Conservation (phyloP, 2,888 invertebrate genomes). For the Ramazzottius varieornatus region DNA sequence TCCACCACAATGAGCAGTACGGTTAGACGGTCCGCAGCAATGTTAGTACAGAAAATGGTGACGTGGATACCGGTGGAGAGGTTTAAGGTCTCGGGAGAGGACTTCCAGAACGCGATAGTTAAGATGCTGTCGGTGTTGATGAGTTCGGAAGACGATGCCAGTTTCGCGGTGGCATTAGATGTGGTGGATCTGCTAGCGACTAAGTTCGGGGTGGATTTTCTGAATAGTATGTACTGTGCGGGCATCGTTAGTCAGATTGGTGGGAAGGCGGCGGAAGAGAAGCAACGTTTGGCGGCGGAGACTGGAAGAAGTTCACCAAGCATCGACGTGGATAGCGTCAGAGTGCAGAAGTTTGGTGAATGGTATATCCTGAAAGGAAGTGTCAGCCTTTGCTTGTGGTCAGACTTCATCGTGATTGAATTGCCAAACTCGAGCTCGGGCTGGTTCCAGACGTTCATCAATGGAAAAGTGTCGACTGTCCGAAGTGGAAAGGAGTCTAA, state of each 20-base stretch:
- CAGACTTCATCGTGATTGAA: neutral
- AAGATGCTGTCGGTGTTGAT: neutral
- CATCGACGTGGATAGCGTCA: neutral
- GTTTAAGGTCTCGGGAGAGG: too few species aligned
- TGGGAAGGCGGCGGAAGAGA: neutral
- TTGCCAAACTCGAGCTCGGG: neutral
- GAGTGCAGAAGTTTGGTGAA: neutral
- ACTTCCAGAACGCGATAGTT: neutral
- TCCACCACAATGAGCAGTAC: too few species aligned
- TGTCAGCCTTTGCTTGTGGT: neutral
- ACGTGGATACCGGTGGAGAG: neutral
- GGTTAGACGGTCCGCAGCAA: too few species aligned
- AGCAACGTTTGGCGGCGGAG: neutral
- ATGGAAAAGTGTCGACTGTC: neutral
- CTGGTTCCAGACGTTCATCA: neutral
- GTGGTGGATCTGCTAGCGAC: neutral
- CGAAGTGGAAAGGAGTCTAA: neutral
- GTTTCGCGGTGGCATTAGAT: neutral
- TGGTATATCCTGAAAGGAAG: neutral
- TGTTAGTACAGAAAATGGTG: neutral
- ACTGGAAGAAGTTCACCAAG: neutral
- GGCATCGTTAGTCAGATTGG: neutral
- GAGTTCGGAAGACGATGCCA: neutral
- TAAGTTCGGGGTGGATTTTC: neutral
- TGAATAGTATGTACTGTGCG: neutral